Conservation (phyloP, 1,140 invertebrate species). For the Trichomalopsis sarcophagae region DNA sequence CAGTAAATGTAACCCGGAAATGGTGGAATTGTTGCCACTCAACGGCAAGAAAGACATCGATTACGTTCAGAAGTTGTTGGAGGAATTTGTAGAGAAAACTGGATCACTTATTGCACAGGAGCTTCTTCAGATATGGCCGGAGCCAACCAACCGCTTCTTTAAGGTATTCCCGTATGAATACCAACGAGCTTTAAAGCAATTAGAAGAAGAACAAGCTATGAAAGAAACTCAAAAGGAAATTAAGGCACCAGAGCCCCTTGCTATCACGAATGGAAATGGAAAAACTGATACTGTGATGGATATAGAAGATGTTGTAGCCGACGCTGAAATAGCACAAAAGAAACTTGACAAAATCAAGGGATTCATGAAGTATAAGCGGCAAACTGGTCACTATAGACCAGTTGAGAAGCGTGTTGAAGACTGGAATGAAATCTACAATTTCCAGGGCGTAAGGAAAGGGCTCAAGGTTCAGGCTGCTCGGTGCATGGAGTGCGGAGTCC, state of each 20-base stretch:
- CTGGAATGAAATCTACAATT: constrained; percentile 98
- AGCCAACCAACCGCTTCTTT: constrained; percentile 86
- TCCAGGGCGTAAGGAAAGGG: constrained; percentile 88
- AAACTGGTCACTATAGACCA: constrained; percentile 89
- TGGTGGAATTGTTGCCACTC: constrained; percentile 90
- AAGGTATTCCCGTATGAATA: constrained; percentile 99
- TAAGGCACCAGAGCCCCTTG: constrained; percentile 62
- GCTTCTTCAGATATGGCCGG: constrained; percentile 89
- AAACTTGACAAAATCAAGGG: constrained; percentile 95
- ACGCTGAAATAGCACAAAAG: constrained; percentile 85
- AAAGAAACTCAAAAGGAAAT: constrained; percentile 78
- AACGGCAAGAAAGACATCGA: constrained; percentile 87
- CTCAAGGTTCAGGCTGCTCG: constrained; percentile 94
- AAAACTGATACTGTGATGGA: constrained; percentile 79
- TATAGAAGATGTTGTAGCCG: constrained; percentile 91
- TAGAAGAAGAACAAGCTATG: constrained; percentile 77
- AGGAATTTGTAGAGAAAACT: constrained; percentile 93
- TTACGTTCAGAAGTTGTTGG: constrained; percentile 86
- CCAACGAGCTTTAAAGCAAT: constrained; percentile 89
- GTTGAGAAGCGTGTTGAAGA: constrained; percentile 90
- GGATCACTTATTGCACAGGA: constrained; percentile 89
- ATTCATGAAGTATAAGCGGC: constrained; percentile 96
- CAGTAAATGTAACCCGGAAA: constrained; percentile 92
- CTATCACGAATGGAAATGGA: constrained; percentile 63
- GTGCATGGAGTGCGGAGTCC: constrained; percentile 99